A percentile compares a stretch with the other conserved stretches of the same genome.
Conservation (phyloP, 2,888 invertebrate genomes). For the Nymphalis polychloros region DNA sequence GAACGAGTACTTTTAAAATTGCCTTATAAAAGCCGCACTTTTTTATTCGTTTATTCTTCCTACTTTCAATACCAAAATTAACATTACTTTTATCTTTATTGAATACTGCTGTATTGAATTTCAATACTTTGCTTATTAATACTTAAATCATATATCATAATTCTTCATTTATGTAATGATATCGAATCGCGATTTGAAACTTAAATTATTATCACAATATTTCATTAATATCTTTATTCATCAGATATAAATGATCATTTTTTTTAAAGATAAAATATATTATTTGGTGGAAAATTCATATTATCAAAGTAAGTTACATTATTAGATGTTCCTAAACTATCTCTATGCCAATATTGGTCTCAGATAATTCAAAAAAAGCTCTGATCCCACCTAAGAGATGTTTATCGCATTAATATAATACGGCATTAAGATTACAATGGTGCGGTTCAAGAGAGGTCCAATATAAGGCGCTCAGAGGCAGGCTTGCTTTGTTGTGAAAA, state of each 20-base stretch:
- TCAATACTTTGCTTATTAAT: too few species aligned
- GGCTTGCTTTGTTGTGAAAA: slow-evolving; percentile 78
- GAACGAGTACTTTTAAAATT: slow-evolving; percentile 9
- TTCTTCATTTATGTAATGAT: too few species aligned
- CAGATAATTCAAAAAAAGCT: slow-evolving; percentile 66
- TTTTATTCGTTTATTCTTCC: neutral
- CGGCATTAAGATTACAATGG: slow-evolving; percentile 80
- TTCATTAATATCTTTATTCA: too few species aligned
- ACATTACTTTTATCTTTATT: too few species aligned
- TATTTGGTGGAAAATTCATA: neutral
- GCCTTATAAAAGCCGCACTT: neutral
- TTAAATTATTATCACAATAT: too few species aligned
- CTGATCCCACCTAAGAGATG: slow-evolving; percentile 69
- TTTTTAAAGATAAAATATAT: neutral
- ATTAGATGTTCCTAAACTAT: slow-evolving; percentile 42
- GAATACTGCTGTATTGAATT: too few species aligned
- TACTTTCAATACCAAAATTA: too few species aligned
- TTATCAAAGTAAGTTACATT: neutral
- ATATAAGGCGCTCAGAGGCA: slow-evolving; percentile 76
- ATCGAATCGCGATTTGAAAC: too few species aligned
- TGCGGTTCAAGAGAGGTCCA: slow-evolving; percentile 77
- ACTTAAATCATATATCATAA: too few species aligned
- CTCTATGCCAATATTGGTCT: slow-evolving; percentile 70
- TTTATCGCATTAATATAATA: slow-evolving; percentile 82
- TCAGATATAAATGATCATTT: neutral